Conservation (phyloP, 2,797 vertebrate species). For the Leucoraja ocellata region DNA sequence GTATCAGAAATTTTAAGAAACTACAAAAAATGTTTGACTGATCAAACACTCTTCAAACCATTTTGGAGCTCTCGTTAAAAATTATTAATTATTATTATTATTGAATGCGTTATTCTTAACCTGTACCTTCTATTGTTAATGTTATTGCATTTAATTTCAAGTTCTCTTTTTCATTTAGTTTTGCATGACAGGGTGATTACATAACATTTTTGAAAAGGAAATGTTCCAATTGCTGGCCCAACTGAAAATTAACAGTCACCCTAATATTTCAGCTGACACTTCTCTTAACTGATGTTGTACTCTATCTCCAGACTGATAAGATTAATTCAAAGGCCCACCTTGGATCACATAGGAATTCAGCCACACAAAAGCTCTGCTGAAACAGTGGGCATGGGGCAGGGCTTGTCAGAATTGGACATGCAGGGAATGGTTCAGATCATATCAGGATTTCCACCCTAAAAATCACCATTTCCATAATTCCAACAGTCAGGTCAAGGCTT, state of each 20-base stretch:
- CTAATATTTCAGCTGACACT: not conserved
- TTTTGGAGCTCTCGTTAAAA: not conserved
- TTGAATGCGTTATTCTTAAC: not conserved
- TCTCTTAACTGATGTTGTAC: not conserved
- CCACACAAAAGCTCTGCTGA: not conserved
- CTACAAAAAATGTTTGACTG: not conserved
- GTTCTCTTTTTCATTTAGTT: not conserved
- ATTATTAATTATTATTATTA: too few species aligned
- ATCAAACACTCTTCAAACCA: not conserved
- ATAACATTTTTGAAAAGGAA: too few species aligned
- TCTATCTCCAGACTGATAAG: not conserved
- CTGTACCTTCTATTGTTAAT: not conserved
- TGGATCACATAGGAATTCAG: not conserved
- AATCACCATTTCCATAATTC: not conserved
- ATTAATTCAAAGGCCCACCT: not conserved
- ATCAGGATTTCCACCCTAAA: not conserved
- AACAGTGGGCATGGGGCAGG: not conserved
- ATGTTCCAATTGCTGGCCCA: not conserved
- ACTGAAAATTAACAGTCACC: not conserved
- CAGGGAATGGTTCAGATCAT: not conserved
- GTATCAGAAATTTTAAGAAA: not conserved
- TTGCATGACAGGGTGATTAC: not conserved
- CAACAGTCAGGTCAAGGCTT: not conserved
- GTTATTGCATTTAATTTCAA: not conserved
- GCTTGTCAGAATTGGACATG: not conserved